A percentile compares a stretch with the other conserved stretches of the same genome.
phyloP scores from a whole-genome alignment of 2,888 invertebrate species.

The Microplitis deprimator region DNA sequence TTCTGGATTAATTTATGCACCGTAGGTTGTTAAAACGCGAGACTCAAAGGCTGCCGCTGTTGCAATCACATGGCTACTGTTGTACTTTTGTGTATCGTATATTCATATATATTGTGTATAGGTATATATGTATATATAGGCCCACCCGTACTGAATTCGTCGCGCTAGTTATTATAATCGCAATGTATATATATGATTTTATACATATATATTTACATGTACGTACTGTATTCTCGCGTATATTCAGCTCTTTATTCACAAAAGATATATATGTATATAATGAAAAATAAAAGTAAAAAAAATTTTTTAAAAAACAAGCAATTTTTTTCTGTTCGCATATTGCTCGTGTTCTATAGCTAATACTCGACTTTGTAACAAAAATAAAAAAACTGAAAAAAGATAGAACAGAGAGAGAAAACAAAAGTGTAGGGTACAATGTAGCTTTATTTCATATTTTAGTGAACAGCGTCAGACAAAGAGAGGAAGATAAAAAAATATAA shows the following conservation, averaged over 20 bases:
- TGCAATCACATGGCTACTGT: constrained; percentile 65
- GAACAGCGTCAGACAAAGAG: constrained; percentile 10
- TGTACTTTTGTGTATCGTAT: neutral
- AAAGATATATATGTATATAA: constrained; percentile 22
- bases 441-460: constrained; percentile 29
- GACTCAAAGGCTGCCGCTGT: constrained; percentile 67
- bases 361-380: constrained; percentile 11
- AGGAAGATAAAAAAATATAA: constrained; percentile 8
- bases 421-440: neutral
- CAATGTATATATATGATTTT: constrained; percentile 9
- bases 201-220: constrained; percentile 27
- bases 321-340: constrained; percentile 6
- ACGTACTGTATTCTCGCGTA: constrained; percentile 1
- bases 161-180: constrained; percentile 52
- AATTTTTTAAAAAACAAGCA: neutral
- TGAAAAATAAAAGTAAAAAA: neutral
- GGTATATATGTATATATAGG: constrained; percentile 38
- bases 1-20: constrained; percentile 71
- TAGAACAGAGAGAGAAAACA: neutral
- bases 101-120: neutral
- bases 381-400: neutral
- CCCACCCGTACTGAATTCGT: constrained; percentile 64
- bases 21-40: constrained; percentile 69
- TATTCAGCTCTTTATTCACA: constrained; percentile 26
- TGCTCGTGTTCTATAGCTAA: constrained; percentile 5